Percentiles rank a stretch among this genome's conserved stretches.
These are phyloP conservation scores for Oreochromis spilurus DNA, from an alignment of 2,113 vertebrate species.

Conservation along the genomic window DNA sequence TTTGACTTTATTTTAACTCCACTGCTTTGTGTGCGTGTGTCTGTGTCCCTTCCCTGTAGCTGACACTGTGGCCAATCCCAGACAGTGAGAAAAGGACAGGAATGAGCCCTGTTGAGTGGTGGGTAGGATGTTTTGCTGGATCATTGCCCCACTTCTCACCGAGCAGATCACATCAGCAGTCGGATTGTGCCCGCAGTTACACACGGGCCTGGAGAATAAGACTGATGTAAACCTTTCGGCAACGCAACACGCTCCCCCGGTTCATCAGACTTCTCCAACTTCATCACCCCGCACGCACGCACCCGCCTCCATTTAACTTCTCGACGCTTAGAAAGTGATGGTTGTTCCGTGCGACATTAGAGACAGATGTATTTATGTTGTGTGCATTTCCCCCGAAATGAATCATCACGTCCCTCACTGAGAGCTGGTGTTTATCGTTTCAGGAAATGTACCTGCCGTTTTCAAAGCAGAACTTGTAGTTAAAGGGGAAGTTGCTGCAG, in stretches of 20 bases:
- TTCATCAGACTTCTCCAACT: neutral
- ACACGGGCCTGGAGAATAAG: neutral
- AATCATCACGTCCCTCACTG: neutral
- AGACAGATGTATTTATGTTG: neutral
- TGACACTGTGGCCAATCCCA: constrained; percentile 61
- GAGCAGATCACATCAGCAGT: neutral
- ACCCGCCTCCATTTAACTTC: neutral
- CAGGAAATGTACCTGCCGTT: neutral
- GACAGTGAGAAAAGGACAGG: constrained; percentile 40
- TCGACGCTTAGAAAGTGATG: neutral
- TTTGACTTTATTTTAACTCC: constrained; percentile 34
- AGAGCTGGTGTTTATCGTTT: neutral
- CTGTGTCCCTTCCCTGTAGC: constrained; percentile 59
- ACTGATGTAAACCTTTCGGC: neutral
- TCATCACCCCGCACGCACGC: neutral
- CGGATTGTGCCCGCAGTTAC: neutral
- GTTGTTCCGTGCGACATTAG: neutral
- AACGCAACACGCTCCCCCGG: neutral
- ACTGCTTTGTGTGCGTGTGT: constrained; percentile 47
- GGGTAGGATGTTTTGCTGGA: constrained; percentile 26
- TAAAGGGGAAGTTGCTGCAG: constrained; percentile 7
- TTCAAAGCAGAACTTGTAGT: neutral
- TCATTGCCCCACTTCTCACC: constrained; percentile 3
- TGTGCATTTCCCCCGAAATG: neutral
- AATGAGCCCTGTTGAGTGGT: constrained; percentile 34